A percentile compares a stretch with the other conserved stretches of the same genome.
Evolutionary conservation across 30 jellyfish, hydroid and myxozoan species (phyloP).

Genomic region (Cassiopea andromeda): DNA sequence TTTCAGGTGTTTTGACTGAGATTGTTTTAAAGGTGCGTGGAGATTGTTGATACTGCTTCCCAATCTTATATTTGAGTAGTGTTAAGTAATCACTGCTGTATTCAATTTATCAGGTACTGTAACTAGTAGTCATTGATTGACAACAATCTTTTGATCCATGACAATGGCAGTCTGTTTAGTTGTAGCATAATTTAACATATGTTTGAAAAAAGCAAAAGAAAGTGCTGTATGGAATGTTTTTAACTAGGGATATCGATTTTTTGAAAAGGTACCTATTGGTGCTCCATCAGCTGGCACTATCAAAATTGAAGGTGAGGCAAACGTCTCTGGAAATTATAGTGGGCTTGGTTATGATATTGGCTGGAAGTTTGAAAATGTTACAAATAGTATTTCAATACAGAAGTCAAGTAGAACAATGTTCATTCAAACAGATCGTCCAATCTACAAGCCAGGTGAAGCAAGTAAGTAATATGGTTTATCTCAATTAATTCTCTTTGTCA

Average conservation of each 20-base stretch:
- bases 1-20: slow-evolving; percentile 44
- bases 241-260: neutral
- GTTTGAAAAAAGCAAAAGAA: no score
- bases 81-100: no score
- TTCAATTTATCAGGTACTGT: no score
- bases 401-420: slow-evolving; percentile 52
- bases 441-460: slow-evolving; percentile 96
- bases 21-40: slow-evolving; percentile 17
- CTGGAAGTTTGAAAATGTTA: slow-evolving; percentile 49
- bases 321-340: slow-evolving; percentile 14
- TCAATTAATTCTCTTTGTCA: neutral
- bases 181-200: no score
- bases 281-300: slow-evolving; percentile 43
- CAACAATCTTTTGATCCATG: no score
- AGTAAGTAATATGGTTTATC: slow-evolving; percentile 49
- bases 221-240: neutral
- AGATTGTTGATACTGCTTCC: neutral
- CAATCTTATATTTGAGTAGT: neutral
- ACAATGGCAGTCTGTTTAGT: no score
- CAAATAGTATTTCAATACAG: slow-evolving; percentile 31
- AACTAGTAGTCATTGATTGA: no score
- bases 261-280: slow-evolving; percentile 22
- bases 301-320: slow-evolving; percentile 35
- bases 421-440: slow-evolving; percentile 94
- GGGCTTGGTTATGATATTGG: slow-evolving; percentile 21